A percentile compares a stretch with the other conserved stretches of the same genome.
These are phyloP conservation scores for Chlorops oryzae DNA, from an alignment of 1,140 invertebrate genomes.

Conservation along the genomic window DNA sequence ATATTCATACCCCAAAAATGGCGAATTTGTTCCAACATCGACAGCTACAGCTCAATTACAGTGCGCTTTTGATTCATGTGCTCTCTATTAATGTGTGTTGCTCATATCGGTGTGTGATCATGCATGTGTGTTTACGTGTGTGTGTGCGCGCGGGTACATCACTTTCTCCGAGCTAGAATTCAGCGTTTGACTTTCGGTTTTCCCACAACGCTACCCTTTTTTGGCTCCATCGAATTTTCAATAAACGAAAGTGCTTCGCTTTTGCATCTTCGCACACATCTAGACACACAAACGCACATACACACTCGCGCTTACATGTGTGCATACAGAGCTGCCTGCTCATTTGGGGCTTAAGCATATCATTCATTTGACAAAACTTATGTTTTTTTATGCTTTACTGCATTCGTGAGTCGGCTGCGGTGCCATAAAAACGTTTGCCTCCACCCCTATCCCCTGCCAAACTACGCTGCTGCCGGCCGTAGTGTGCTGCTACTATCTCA, in stretches of 20 bases:
- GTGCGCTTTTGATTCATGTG: too few relatives aligned
- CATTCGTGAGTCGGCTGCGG: background rate
- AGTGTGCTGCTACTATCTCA: too few relatives aligned
- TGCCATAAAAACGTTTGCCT: too few relatives aligned
- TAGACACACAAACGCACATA: too few relatives aligned
- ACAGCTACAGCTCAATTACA: too few relatives aligned
- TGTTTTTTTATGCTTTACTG: background rate
- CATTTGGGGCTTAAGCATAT: slow-evolving; percentile 18
- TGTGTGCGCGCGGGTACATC: background rate
- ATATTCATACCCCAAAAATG: background rate
- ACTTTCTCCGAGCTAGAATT: too few relatives aligned
- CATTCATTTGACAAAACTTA: slow-evolving; percentile 2
- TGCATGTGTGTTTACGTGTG: background rate
- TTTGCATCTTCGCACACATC: too few relatives aligned
- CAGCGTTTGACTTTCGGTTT: too few relatives aligned
- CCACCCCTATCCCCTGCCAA: too few relatives aligned
- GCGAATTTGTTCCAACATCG: too few relatives aligned
- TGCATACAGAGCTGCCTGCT: slow-evolving; percentile 21
- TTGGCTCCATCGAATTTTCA: slow-evolving; percentile 20
- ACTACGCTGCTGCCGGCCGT: too few relatives aligned
- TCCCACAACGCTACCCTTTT: too few relatives aligned
- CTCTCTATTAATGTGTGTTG: background rate
- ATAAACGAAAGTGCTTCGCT: slow-evolving; percentile 41
- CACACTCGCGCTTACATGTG: slow-evolving; percentile 11
- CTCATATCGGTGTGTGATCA: background rate